These are phyloP conservation scores for Steinernema khuongi DNA, from an alignment of 1,140 invertebrate genomes.

Conservation along the genomic window DNA sequence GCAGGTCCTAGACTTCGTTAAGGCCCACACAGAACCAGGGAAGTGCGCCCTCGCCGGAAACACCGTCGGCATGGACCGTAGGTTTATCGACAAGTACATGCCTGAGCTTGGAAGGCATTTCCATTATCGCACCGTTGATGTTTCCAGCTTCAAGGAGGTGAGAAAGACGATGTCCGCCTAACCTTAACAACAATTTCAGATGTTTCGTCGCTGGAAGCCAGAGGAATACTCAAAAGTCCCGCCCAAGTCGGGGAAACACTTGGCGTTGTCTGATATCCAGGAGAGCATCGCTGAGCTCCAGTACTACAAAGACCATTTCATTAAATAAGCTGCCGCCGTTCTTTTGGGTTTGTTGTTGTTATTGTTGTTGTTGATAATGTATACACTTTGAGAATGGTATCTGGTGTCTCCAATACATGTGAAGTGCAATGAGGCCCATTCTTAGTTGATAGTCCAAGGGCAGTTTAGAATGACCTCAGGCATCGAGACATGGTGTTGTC, in stretches of 20 bases:
- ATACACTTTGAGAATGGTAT: not conserved
- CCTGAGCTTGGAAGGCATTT: conserved; percentile 71
- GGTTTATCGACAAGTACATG: conserved; percentile 74
- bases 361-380: not conserved
- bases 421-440: too few relatives aligned
- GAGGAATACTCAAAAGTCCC: conserved; percentile 65
- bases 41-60: conserved; percentile 79
- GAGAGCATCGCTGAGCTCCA: conserved; percentile 78
- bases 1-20: conserved; percentile 64
- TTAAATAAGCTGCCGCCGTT: not conserved
- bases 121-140: conserved; percentile 88
- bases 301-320: conserved; percentile 64
- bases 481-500: too few relatives aligned
- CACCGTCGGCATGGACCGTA: conserved; percentile 76
- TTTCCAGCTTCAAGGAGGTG: conserved; percentile 81
- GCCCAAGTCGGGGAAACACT: conserved; percentile 66
- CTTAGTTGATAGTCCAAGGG: too few relatives aligned
- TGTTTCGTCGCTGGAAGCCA: conserved; percentile 69
- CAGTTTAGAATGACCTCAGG: too few relatives aligned
- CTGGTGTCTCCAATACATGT: too few relatives aligned
- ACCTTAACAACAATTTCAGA: conserved; percentile 20
- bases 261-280: conserved; percentile 75
- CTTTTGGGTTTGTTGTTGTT: not conserved
- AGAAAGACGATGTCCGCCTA: conserved; percentile 56
- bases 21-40: conserved; percentile 65